Conservation (phyloP, 2,888 invertebrate genomes). For the Netelia melanura region DNA sequence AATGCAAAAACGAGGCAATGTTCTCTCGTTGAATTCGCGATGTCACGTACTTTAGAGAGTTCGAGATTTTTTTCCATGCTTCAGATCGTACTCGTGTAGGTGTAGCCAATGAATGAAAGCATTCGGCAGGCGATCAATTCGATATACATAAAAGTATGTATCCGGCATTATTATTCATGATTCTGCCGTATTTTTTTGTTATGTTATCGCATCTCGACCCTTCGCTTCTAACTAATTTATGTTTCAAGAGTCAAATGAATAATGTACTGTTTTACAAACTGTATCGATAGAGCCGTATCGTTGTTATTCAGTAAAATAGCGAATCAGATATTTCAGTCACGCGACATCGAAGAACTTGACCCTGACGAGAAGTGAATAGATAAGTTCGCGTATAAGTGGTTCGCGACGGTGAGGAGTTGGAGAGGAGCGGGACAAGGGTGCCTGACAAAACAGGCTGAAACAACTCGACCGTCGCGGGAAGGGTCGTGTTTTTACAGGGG, state of each 20-base stretch:
- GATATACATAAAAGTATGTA: neutral
- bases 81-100: neutral
- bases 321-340: conserved; percentile 46
- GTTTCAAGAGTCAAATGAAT: neutral
- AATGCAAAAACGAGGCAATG: conserved; percentile 36
- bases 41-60: conserved; percentile 40
- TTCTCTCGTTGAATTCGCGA: conserved; percentile 16
- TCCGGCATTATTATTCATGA: neutral
- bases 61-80: neutral
- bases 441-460: conserved; percentile 79
- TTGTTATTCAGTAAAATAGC: conserved; percentile 29
- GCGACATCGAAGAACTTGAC: conserved; percentile 21
- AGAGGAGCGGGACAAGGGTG: conserved; percentile 57
- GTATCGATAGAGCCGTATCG: neutral
- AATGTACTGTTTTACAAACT: neutral
- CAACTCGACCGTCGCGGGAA: conserved; percentile 76
- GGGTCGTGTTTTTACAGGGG: conserved; percentile 79
- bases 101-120: neutral
- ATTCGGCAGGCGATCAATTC: neutral
- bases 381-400: conserved; percentile 62
- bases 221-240: neutral
- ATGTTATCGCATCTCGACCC: neutral
- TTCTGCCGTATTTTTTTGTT: neutral
- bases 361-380: conserved; percentile 62
- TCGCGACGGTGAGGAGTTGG: conserved; percentile 49